Conservation (phyloP, 2,113 vertebrate genomes). For the Syngnathoides biaculeatus region DNA sequence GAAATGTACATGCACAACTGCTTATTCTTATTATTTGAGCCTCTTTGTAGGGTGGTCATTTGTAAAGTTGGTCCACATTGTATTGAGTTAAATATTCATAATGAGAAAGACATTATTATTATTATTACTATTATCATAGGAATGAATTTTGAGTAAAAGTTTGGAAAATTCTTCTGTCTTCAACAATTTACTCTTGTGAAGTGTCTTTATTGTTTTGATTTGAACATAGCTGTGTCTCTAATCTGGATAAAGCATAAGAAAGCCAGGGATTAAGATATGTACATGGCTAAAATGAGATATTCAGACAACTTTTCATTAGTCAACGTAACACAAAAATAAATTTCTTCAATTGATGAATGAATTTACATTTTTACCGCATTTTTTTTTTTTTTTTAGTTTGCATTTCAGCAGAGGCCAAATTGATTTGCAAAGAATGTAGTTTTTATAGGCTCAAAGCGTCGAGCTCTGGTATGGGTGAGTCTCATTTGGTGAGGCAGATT, state of each 20-base stretch:
- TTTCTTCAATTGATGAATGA: not conserved
- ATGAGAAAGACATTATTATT: not conserved
- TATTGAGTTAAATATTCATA: not conserved
- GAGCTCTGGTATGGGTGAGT: conserved; percentile 69
- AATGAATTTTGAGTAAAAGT: not conserved
- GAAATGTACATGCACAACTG: not conserved
- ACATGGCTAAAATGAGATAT: conserved; percentile 16
- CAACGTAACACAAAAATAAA: not conserved
- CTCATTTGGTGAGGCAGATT: conserved; percentile 73
- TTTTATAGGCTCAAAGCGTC: conserved; percentile 66
- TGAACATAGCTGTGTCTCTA: conserved; percentile 5
- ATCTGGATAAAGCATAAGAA: conserved; percentile 19
- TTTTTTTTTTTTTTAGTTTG: conserved; percentile 21
- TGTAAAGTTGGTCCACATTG: not conserved
- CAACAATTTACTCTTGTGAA: not conserved
- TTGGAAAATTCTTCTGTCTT: not conserved
- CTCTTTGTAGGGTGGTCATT: not conserved
- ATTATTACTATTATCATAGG: too few relatives aligned
- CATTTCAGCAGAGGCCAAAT: conserved; percentile 38
- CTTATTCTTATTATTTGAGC: conserved; percentile 13
- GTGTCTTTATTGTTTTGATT: conserved; percentile 9
- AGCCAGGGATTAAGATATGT: conserved; percentile 14
- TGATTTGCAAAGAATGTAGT: conserved; percentile 64
- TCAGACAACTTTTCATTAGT: not conserved
- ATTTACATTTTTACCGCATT: conserved; percentile 7